Evolutionary conservation across 2,113 vertebrate genomes (phyloP), one percentile per base, ranked within the genome.

Genomic region (Baryphthengus martii): DNA sequence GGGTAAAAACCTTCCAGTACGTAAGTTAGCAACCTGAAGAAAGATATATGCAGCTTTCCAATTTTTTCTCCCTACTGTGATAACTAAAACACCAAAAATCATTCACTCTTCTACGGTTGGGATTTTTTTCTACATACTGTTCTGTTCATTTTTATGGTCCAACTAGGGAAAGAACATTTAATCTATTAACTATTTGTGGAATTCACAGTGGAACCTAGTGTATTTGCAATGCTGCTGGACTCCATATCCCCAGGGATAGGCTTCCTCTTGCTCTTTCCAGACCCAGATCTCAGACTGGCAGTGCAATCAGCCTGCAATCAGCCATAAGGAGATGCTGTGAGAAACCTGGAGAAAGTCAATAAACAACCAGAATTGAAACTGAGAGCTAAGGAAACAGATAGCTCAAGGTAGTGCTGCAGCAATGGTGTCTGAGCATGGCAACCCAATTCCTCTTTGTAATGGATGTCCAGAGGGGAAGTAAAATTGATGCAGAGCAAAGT

Each of bases 381-480:
- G 6, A 1, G 0, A 3, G 0, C 53, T 50, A n/a, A 58, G 45
- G 74, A 88, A 96, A 84, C 50, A 63, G 73, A 85, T 63, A 90
- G 55, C 50, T 91, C 3, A 6, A 73, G 47, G 59, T 47, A 52
- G 59, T 55, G 63, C 39, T 74, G 75, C 74, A 90, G 50, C 75
- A 90, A 17, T 21, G 35, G 47, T 73, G 45, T 83, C 78, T 88
- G 72, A 76, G n/a, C 50, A 21, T 2, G 5, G 67, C 68, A 93
- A 86, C 13, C 20, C 35, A 37, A 94, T 91, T 94, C 63, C 20
- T 96, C 85, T 80, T 85, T 44, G 35, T 65, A 85, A 94, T 86
- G 72, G 35, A 94, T 95, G 63, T 79, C 56, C 55, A 71, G 75
- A 86, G 49, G 76, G 68, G 49, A 96, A 90, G 17, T 80, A 68